phyloP scores from a whole-genome alignment of 2,797 vertebrate species.

The Lates japonicus region DNA sequence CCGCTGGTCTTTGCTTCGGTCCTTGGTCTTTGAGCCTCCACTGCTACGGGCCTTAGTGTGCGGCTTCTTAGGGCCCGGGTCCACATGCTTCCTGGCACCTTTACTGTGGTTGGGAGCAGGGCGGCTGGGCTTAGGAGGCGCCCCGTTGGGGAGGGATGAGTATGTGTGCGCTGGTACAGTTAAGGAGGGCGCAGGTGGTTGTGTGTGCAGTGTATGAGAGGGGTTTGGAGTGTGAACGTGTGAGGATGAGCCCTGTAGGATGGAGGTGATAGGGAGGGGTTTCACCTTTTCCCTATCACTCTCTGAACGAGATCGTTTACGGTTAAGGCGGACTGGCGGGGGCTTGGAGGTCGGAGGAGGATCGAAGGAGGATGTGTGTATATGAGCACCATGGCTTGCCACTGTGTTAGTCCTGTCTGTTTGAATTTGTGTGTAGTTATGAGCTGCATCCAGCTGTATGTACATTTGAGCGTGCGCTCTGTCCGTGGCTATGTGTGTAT shows the following conservation, averaged over 20 bases:
- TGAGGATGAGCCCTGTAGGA: conserved; percentile 91
- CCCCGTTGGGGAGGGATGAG: conserved; percentile 89
- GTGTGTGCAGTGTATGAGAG: conserved; percentile 87
- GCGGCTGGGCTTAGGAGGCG: conserved; percentile 92
- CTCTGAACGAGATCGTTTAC: conserved; percentile 96
- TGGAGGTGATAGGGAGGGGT: conserved; percentile 95
- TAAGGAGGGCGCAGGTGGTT: conserved; percentile 74
- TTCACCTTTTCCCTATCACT: conserved; percentile 98
- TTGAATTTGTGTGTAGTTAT: conserved; percentile 84
- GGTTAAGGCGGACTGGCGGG: conserved; percentile 90
- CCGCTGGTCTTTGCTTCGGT: conserved; percentile 88
- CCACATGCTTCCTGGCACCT: conserved; percentile 93
- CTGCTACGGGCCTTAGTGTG: conserved; percentile 91
- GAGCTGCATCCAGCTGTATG: conserved; percentile 86
- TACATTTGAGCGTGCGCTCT: conserved; percentile 85
- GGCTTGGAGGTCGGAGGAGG: conserved; percentile 88
- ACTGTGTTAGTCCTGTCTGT: conserved; percentile 84
- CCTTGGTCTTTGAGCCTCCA: conserved; percentile 88
- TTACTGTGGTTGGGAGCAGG: conserved; percentile 92
- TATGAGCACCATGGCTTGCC: conserved; percentile 84
- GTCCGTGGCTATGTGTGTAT: conserved; percentile 82
- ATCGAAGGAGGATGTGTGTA: conserved; percentile 85
- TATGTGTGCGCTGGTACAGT: conserved; percentile 88
- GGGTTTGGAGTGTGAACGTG: conserved; percentile 85
- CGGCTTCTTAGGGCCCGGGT: conserved; percentile 93